These are phyloP conservation scores for Orbicella faveolata DNA, from an alignment of 64 coral and sea anemone genomes.

Conservation along the genomic window DNA sequence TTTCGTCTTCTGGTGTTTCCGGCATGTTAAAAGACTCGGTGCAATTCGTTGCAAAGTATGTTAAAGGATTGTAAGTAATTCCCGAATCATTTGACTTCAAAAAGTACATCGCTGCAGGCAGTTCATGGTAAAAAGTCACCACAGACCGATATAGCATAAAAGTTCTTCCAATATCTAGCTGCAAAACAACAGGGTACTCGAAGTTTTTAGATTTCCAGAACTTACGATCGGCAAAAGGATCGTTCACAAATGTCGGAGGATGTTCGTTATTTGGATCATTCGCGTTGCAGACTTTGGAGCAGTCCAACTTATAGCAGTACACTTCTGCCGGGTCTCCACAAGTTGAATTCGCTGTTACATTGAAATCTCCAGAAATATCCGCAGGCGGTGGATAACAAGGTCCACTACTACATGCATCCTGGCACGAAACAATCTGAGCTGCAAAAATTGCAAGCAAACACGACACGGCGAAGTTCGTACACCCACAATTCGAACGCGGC, in stretches of 20 bases:
- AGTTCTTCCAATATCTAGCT: constrained; percentile 31
- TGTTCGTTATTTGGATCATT: background rate
- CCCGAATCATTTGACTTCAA: constrained; percentile 55
- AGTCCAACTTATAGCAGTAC: constrained; percentile 25
- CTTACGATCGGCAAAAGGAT: background rate
- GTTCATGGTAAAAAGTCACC: constrained; percentile 43
- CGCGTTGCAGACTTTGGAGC: constrained; percentile 44
- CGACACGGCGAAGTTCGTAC: constrained; percentile 2
- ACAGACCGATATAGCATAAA: constrained; percentile 45
- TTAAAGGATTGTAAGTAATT: constrained; percentile 1
- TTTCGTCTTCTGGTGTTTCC: constrained; percentile 7
- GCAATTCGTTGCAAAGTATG: constrained; percentile 56
- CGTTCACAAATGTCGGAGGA: constrained; percentile 26
- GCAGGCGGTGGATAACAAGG: constrained; percentile 35
- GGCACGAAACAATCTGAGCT: constrained; percentile 4
- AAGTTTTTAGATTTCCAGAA: constrained; percentile 69
- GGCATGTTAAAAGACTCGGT: constrained; percentile 41
- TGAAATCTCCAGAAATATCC: constrained; percentile 42
- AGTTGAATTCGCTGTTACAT: constrained; percentile 58
- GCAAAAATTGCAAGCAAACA: constrained; percentile 9
- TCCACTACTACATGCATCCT: constrained; percentile 24
- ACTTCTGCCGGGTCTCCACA: constrained; percentile 23
- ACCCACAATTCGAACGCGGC: constrained; percentile 20
- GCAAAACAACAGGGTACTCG: constrained; percentile 47
- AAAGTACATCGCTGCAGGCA: constrained; percentile 60